Base-by-base conservation (phyloP, 1,140 invertebrate genomes). In the Panagrolaimus sp. region DNA sequence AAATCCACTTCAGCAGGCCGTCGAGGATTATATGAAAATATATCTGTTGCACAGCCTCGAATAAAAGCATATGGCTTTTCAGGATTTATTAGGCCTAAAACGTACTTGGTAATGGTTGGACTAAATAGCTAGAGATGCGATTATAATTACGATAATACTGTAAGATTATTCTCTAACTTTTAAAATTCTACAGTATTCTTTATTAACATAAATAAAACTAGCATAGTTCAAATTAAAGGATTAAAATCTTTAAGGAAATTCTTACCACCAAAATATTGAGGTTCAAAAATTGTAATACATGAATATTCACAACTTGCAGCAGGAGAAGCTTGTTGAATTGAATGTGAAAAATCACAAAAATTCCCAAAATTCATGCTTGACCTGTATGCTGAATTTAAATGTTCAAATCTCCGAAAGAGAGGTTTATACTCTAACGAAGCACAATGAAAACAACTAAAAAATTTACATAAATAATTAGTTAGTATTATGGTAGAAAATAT, bases 371-470 rank as follows among this genome's bases (percentile, higher is more conserved):
- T 58, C 14, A 28, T 58, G 21, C 21, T 14, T 26, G 14, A 21
- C 21, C 52, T 28, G 28, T 58, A 58, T 21, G 52, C 52, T 26
- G 21, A 21, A 28, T 58, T 58, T 21, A 58, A 28, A 28, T 58
- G 52, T 21, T 58, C 52, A 28, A 58, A 26, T 58, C 28, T 12
- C 14, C 52, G 15, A 28, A 58, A 58, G 14, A 26, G 52, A 12
- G 52, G 52, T 4, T 28, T 21, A 28, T 58, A 58, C 17, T 58
- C 52, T 58, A 26, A 12, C 10, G 52, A 58, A 12, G 52, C 52
- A 21, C 52, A 58, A n/a, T 58, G 52, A 21, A n/a, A 58, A 28
- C 52, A 58, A 17, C 52, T 58, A 26, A 17, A 55, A 58, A 26
- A 12, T 52, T 52, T 9, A 0, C 2, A 15, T 17, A 52, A 21